Evolutionary conservation across 2,888 invertebrate species (phyloP), one percentile per base, ranked within the genome.

Genomic region (Atrina japonica): DNA sequence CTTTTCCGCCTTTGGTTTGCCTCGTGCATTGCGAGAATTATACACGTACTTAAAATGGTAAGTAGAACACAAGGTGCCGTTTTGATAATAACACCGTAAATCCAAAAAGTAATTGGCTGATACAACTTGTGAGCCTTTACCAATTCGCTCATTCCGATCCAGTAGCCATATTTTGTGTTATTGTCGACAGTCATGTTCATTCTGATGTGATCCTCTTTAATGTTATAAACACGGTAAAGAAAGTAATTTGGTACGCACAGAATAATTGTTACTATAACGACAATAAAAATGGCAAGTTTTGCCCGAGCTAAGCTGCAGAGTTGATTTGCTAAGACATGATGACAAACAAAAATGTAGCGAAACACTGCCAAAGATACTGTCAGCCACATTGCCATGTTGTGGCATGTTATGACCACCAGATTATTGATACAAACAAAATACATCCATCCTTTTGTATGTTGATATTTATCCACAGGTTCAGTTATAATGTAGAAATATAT

Each of bases 361-460:
- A 97, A 98, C 9, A 98, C 95, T 0, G 98, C 98, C 77, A 98
- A 91, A 0, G 96, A 95, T 1, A 98, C 95, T 0, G 98, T 98
- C 80, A 98, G 91, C 94, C 96, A 97, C 86, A 97, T 97, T 1
- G 97, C 96, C 82, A 97, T 96, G 14, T 97, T 97, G 91, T 96
- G 96, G 66, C 86, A 86, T 0, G 88, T 89, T 50, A 90, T 88
- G 63, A 88, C 87, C 70, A 88, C 88, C 50, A 86, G 80, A 67
- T 85, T 88, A 77, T 88, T 86, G 52, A 88, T 77, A 29, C 85
- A 66, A 49, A 89, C 83, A 71, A 90, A 84, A 60, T 88, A 83
- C 76, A 89, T 86, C 90, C 89, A 89, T 41, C 86, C 88, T 45
- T 82, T 63, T 0, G 85, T 76, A 70, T 89, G 89, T 16, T 78